Percentiles rank a stretch among this genome's conserved stretches.
These are phyloP conservation scores for Muscina levida DNA, from an alignment of 2,888 invertebrate genomes.

Conservation along the genomic window DNA sequence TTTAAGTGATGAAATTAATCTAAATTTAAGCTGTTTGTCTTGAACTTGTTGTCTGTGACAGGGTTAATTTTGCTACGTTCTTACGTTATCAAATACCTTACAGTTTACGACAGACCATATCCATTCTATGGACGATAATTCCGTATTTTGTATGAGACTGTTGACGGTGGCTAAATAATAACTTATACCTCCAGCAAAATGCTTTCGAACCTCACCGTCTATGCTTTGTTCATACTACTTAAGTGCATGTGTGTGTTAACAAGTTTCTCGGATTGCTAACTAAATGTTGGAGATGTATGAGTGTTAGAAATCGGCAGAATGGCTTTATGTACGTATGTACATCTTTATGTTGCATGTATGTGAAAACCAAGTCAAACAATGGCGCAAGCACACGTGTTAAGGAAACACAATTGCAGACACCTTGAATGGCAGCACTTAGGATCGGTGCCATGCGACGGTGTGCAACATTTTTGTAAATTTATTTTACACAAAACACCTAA, in stretches of 20 bases:
- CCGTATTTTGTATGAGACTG: too few species aligned
- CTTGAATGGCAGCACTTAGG: slow-evolving; percentile 41
- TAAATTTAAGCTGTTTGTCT: too few species aligned
- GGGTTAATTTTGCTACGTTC: too few species aligned
- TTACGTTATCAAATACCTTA: too few species aligned
- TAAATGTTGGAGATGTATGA: background rate
- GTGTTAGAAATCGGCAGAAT: background rate
- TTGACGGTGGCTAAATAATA: too few species aligned
- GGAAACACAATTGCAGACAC: slow-evolving; percentile 52
- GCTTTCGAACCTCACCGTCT: too few species aligned
- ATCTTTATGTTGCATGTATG: slow-evolving; percentile 3
- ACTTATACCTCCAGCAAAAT: too few species aligned
- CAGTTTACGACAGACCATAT: too few species aligned
- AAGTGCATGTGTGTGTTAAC: background rate
- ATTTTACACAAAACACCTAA: slow-evolving; percentile 40
- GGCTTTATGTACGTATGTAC: background rate
- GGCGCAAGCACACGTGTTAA: slow-evolving; percentile 40
- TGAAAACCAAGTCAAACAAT: slow-evolving; percentile 32
- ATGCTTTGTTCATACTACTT: too few species aligned
- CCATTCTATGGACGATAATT: too few species aligned
- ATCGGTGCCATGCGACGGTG: slow-evolving; percentile 7
- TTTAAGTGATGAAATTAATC: too few species aligned
- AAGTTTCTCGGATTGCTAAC: background rate
- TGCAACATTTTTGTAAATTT: slow-evolving; percentile 45
- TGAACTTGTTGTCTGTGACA: too few species aligned